Base-by-base conservation (phyloP, 2,797 vertebrate species). In the Loriculus beryllinus region DNA sequence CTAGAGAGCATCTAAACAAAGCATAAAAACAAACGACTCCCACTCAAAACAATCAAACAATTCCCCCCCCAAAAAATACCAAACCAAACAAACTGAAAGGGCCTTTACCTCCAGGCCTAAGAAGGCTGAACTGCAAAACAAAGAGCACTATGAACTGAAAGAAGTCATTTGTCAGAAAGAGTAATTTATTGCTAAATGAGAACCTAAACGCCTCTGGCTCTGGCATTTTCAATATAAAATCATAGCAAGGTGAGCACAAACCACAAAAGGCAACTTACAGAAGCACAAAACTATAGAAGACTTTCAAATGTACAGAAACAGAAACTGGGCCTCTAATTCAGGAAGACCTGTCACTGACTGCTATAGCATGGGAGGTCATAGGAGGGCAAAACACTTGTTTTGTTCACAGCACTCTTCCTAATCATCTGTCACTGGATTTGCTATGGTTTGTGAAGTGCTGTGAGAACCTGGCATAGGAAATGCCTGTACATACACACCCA, bases 311-410 rank as follows among this genome's bases (percentile, higher is more conserved):
- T 10, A 35, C 45, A 92, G 70, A 68, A 78, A 40, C 3, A 75
- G 79, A 42, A 86, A 75, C 60, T 12, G 4, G 2, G 20, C 28
- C 40, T 68, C 31, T 10, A 48, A 2, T 75, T 70, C 43, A 51
- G 76, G 47, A 69, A 54, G 85, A 25, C 28, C 15, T 35, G 39
- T 25, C 20, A 17, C 0, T 29, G 42, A 33, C 23, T 15, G 40
- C 22, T 10, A 1, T 37, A 59, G 29, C 29, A 18, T 4, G 14
- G 37, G 48, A 54, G 17, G 35, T 37, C n/a, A 15, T 0, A 14
- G 31, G 3, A n/a, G 9, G 35, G 68, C 40, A 59, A 80, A 77
- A 8, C 5, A 15, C 11, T 13, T 82, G 23, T 35, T 35, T 80
- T 83, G 56, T 40, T 69, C 40, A 10, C 60, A 70, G 57, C 29